phyloP scores from a whole-genome alignment of 2,113 vertebrate species.

The Podilymbus podiceps region DNA sequence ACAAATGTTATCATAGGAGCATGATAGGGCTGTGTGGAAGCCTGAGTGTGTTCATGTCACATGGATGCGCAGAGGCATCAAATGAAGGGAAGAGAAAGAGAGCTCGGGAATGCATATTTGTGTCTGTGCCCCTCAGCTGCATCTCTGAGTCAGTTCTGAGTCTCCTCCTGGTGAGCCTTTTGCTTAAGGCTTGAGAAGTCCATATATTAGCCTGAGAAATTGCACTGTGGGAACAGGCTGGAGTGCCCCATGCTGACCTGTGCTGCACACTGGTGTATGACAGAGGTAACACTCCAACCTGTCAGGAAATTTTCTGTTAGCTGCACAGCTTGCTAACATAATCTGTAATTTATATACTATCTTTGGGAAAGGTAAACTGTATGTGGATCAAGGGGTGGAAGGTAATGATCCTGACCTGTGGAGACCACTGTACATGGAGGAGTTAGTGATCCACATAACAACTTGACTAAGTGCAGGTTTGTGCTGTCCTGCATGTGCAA shows the following conservation, averaged over 20 bases:
- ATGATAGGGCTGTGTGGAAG: not conserved
- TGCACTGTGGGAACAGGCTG: not conserved
- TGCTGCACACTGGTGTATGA: rapidly evolving
- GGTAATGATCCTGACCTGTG: too few relatives aligned
- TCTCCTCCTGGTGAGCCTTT: not conserved
- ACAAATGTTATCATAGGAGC: not conserved
- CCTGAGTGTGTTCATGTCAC: not conserved
- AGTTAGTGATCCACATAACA: too few relatives aligned
- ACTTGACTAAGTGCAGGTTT: too few relatives aligned
- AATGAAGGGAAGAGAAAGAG: not conserved
- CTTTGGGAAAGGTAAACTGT: not conserved
- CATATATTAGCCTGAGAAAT: not conserved
- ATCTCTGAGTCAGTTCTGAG: not conserved
- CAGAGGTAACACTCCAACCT: not conserved
- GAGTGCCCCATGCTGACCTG: not conserved
- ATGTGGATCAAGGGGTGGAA: too few relatives aligned
- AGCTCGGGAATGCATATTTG: not conserved
- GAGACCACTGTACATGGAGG: too few relatives aligned
- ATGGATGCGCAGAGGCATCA: not conserved
- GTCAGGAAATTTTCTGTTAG: not conserved
- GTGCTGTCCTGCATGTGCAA: too few relatives aligned
- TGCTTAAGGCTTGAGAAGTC: not conserved
- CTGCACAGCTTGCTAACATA: not conserved
- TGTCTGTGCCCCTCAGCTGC: not conserved
- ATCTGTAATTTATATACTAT: too few relatives aligned